Base-by-base conservation (phyloP, 2,113 vertebrate genomes). In the Struthidea cinerea region DNA sequence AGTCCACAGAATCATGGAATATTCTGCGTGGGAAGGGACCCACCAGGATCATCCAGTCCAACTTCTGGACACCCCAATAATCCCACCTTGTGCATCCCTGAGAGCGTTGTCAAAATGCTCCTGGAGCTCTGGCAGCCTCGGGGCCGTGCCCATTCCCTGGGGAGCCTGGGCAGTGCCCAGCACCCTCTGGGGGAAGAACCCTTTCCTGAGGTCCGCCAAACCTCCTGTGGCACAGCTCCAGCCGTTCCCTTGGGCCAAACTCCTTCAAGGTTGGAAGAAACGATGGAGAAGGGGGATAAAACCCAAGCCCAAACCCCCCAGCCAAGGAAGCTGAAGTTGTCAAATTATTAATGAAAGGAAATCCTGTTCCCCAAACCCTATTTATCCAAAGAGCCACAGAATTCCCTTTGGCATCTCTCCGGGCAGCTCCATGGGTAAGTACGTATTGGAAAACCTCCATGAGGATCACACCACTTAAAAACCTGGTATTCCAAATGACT, bases 31-130 rank as follows among this genome's bases (percentile, higher is more conserved):
- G 53, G 30, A 41, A 82, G 50, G 53, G 24, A 61, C 4, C 6
- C 53, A 27, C 20, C 4, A 22, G 53, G 60, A 46, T 3, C 39
- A 82, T 35, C 23, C 53, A 75, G 47, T 8, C 16, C 52, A 33
- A 3, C 5, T 30, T 13, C 9, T 21, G 28, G 13, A 30, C 33
- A 11, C 16, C 19, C 5, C 33, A 17, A n/a, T 8, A 39, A 8
- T 2, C 46, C 53, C 39, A n/a, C 19, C 37, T 33, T 59, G 52
- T 1, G 17, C 47, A 42, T 10, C 18, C 41, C 42, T 50, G 42
- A 5, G 2, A 56, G 50, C 0, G 0, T 0, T 15, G 26, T 9
- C 68, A 37, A 44, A 57, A 5, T 0, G 0, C 27, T 67, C 46
- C 87, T 39, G 68, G 16, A 89, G 77, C 86, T 81, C 44, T 44